Evolutionary conservation across 2,797 vertebrate genomes (phyloP).

Genomic region (Borostomias antarcticus): DNA sequence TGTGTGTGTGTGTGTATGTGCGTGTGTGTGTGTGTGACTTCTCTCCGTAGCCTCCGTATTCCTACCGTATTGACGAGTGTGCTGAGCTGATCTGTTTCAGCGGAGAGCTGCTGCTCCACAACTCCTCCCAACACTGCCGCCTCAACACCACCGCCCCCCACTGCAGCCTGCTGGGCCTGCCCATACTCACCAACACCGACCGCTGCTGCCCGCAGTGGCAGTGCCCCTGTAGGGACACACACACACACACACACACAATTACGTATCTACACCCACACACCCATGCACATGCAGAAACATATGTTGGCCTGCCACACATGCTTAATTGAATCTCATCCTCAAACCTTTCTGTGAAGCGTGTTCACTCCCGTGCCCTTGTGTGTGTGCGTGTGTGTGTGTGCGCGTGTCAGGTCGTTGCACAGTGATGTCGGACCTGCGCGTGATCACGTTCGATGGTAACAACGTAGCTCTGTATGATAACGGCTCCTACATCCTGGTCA

Average conservation of each 20-base stretch:
- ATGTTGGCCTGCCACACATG: too few species aligned
- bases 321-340: too few species aligned
- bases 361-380: constrained; percentile 14
- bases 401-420: constrained; percentile 89
- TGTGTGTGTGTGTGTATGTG: not conserved
- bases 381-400: constrained; percentile 8
- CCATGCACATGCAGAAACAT: not conserved
- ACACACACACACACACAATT: not conserved
- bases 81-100: constrained; percentile 94
- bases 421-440: constrained; percentile 91
- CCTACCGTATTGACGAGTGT: constrained; percentile 89
- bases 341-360: constrained; percentile 13
- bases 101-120: constrained; percentile 89
- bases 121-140: constrained; percentile 90
- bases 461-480: constrained; percentile 93
- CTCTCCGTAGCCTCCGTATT: constrained; percentile 83
- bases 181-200: constrained; percentile 90
- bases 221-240: constrained; percentile 87
- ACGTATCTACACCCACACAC: not conserved
- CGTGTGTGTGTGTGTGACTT: not conserved
- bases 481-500: constrained; percentile 93
- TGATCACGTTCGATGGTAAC: constrained; percentile 97
- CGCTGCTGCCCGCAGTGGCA: constrained; percentile 96
- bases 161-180: constrained; percentile 92
- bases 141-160: constrained; percentile 86